Evolutionary conservation across 2,888 invertebrate species (phyloP).

Genomic region (Aphidius colemani): DNA sequence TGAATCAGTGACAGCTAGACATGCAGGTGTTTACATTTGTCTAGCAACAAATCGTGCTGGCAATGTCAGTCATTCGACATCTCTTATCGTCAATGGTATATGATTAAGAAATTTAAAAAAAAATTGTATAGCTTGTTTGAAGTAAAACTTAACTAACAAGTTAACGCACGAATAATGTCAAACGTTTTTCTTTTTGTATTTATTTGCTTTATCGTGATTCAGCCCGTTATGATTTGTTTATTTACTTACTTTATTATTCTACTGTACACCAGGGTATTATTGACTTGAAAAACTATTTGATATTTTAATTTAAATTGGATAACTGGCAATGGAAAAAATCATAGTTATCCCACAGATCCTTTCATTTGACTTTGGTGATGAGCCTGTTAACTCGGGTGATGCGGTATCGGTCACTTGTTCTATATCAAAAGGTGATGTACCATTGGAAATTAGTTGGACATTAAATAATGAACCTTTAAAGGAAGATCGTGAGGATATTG

Average conservation of each 20-base stretch:
- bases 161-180: constrained; percentile 3
- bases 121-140: constrained; percentile 1
- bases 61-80: constrained; percentile 62
- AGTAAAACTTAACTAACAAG: neutral
- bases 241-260: too few species aligned
- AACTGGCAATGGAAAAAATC: constrained; percentile 29
- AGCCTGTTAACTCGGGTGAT: constrained; percentile 73
- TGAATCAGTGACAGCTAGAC: constrained; percentile 71
- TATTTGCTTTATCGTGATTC: too few species aligned
- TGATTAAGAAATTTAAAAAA: neutral
- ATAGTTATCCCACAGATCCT: constrained; percentile 79
- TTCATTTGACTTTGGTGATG: constrained; percentile 77
- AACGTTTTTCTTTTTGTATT: neutral
- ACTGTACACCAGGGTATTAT: too few species aligned
- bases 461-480: constrained; percentile 69
- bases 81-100: constrained; percentile 63
- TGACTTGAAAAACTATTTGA: too few species aligned
- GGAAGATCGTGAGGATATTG: constrained; percentile 33
- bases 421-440: constrained; percentile 72
- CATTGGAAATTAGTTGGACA: constrained; percentile 75
- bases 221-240: too few species aligned
- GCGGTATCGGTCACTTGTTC: constrained; percentile 64
- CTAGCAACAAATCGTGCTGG: constrained; percentile 65
- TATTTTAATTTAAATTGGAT: too few species aligned
- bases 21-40: constrained; percentile 72